Conservation (phyloP, 2,797 vertebrate genomes). For the Corythornis leucogaster region DNA sequence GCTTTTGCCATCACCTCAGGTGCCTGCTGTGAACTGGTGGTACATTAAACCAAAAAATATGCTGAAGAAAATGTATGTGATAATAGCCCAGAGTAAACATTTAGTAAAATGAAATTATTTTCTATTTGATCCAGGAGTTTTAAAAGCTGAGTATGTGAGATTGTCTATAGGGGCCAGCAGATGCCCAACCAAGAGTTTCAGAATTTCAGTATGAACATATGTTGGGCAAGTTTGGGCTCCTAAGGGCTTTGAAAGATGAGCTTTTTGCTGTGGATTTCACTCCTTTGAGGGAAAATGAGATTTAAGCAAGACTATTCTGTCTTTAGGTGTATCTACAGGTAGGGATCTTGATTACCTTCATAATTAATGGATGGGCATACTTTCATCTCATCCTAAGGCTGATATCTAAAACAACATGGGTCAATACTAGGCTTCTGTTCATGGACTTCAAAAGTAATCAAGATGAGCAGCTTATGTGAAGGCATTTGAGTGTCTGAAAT, state of each 20-base stretch:
- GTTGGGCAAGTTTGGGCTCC: fast-evolving
- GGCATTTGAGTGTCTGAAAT: neutral
- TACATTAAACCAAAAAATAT: neutral
- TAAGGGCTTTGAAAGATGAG: fast-evolving
- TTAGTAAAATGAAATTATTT: neutral
- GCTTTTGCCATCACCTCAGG: neutral
- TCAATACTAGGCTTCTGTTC: neutral
- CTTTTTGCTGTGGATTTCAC: neutral
- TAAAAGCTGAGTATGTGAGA: neutral
- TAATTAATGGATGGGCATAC: neutral
- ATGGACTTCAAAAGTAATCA: neutral
- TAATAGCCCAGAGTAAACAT: neutral
- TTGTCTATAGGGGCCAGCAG: neutral
- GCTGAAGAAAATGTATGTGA: neutral
- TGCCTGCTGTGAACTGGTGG: neutral
- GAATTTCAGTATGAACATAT: fast-evolving
- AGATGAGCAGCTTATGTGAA: neutral
- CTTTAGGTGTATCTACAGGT: neutral
- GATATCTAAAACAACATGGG: neutral
- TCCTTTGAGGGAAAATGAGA: neutral
- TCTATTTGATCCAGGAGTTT: neutral
- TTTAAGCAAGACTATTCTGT: neutral
- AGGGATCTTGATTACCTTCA: neutral
- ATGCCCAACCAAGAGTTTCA: neutral
- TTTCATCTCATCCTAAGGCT: neutral